Conservation (phyloP, 2,888 invertebrate species). For the Leucophora obtusa region DNA sequence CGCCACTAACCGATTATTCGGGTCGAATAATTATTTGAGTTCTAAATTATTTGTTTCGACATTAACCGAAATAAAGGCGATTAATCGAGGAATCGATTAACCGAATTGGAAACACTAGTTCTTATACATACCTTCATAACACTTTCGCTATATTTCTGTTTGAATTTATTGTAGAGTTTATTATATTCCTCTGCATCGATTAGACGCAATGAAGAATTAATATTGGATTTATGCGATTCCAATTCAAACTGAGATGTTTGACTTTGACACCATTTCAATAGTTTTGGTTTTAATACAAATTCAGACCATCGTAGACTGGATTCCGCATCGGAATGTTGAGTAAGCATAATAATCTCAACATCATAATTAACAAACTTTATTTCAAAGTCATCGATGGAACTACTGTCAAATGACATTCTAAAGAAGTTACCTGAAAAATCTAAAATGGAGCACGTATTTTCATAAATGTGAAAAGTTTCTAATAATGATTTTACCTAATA, state of each 20-base stretch:
- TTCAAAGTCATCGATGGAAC: constrained; percentile 68
- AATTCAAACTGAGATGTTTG: background rate
- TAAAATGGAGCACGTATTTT: constrained; percentile 49
- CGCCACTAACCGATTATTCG: no score
- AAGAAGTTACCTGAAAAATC: constrained; percentile 70
- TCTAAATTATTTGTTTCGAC: no score
- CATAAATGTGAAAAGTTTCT: background rate
- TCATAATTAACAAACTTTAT: constrained; percentile 61
- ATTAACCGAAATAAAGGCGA: no score
- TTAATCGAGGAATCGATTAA: no score
- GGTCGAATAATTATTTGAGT: no score
- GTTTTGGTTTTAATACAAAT: constrained; percentile 80
- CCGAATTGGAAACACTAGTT: no score
- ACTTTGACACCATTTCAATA: constrained; percentile 71
- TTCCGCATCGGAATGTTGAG: constrained; percentile 41
- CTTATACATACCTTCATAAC: constrained; percentile 82
- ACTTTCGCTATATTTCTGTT: constrained; percentile 86
- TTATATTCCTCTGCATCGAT: constrained; percentile 86
- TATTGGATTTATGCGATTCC: constrained; percentile 45
- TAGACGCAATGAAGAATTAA: constrained; percentile 81
- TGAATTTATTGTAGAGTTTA: constrained; percentile 85
- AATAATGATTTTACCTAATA: constrained; percentile 68
- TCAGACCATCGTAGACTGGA: constrained; percentile 70
- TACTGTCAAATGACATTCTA: constrained; percentile 68
- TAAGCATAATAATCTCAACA: constrained; percentile 33